A percentile compares a stretch with the other conserved stretches of the same genome.
These are phyloP conservation scores for Dryoscopus gambensis DNA, from an alignment of 2,113 vertebrate species.

Conservation along the genomic window DNA sequence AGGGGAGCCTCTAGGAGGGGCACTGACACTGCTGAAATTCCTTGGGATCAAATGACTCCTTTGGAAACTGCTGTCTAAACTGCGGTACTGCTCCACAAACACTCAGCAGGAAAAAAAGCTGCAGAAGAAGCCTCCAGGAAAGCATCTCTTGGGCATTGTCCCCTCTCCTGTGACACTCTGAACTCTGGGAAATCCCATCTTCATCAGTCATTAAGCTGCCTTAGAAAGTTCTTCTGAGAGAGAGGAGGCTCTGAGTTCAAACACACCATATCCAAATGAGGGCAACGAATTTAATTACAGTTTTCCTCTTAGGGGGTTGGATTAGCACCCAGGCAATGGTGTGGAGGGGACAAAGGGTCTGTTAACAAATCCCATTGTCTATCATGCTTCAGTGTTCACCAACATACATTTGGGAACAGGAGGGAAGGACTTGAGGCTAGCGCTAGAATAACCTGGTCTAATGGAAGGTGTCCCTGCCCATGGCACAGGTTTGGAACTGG, in stretches of 20 bases:
- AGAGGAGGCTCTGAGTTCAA: background rate
- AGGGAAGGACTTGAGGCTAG: background rate
- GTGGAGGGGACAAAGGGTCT: background rate
- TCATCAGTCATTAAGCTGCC: background rate
- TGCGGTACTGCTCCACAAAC: background rate
- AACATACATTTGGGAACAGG: background rate
- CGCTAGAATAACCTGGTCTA: background rate
- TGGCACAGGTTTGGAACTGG: fast-evolving
- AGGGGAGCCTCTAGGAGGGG: background rate
- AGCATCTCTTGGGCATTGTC: background rate
- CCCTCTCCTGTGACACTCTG: background rate
- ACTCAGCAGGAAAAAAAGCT: background rate
- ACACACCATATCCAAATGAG: background rate
- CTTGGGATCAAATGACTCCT: background rate
- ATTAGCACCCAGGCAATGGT: background rate
- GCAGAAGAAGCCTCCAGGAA: background rate
- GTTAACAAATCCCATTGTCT: background rate
- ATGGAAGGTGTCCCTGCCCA: background rate
- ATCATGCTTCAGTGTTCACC: background rate
- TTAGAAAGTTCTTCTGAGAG: background rate
- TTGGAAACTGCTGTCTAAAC: background rate
- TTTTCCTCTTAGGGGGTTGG: background rate
- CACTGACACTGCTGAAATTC: background rate
- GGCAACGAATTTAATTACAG: background rate
- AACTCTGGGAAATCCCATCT: background rate